A percentile compares a stretch with the other conserved stretches of the same genome.
phyloP scores from a whole-genome alignment of 2,797 vertebrate species.

The Parambassis ranga region DNA sequence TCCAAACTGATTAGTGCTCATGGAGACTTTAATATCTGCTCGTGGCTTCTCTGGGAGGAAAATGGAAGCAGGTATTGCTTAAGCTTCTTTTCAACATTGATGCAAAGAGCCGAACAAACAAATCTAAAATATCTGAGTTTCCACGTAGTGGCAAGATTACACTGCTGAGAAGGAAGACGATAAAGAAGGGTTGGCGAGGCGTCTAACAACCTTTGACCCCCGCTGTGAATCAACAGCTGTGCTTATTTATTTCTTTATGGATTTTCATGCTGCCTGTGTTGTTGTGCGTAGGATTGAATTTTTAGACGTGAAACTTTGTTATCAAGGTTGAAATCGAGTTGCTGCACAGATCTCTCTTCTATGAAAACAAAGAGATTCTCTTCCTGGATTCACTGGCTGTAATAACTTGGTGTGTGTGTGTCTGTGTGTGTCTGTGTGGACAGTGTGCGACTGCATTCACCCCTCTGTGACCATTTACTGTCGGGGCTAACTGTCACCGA shows the following conservation, averaged over 20 bases:
- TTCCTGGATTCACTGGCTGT: constrained; percentile 10
- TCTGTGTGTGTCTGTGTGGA: background rate
- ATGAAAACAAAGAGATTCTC: constrained; percentile 36
- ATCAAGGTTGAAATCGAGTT: constrained; percentile 13
- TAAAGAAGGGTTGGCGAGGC: too few species aligned
- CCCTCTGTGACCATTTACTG: constrained; percentile 40
- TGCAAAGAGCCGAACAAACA: too few species aligned
- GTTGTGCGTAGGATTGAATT: constrained; percentile 11
- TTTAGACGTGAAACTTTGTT: constrained; percentile 36
- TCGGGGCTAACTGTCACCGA: constrained; percentile 43
- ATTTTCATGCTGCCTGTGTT: constrained; percentile 12
- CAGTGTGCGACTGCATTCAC: constrained; percentile 19
- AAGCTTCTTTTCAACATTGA: too few species aligned
- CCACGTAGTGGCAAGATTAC: too few species aligned
- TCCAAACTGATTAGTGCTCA: background rate
- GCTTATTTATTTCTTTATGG: constrained; percentile 1
- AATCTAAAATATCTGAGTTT: too few species aligned
- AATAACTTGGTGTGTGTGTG: constrained; percentile 13
- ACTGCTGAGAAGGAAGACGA: too few species aligned
- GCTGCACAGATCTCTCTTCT: constrained; percentile 17
- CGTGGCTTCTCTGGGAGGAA: too few species aligned
- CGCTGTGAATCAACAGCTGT: background rate
- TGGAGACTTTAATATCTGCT: too few species aligned
- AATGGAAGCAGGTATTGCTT: too few species aligned
- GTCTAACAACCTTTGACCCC: too few species aligned